Percentiles rank a stretch among this genome's conserved stretches.
These are phyloP conservation scores for Aradus depressus DNA, from an alignment of 2,888 invertebrate species.

Conservation along the genomic window DNA sequence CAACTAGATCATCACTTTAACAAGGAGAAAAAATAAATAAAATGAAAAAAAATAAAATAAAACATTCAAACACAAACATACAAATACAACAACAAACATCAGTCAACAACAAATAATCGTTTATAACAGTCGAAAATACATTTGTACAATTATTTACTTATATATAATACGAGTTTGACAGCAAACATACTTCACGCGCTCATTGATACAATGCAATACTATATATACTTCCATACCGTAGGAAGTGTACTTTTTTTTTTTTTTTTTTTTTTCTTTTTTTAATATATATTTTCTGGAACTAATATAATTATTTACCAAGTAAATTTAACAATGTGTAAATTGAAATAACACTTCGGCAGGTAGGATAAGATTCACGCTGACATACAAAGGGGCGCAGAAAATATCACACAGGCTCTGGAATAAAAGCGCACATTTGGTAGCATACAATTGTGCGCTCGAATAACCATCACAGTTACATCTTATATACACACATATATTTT, in stretches of 20 bases:
- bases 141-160: too few relatives aligned
- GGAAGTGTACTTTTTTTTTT: slow-evolving; percentile 30
- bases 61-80: slow-evolving; percentile 16
- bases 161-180: slow-evolving; percentile 24
- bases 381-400: slow-evolving; percentile 32
- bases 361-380: slow-evolving; percentile 30
- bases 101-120: slow-evolving; percentile 27
- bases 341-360: slow-evolving; percentile 33
- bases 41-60: too few relatives aligned
- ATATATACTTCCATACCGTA: slow-evolving; percentile 33
- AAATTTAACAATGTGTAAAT: slow-evolving; percentile 17
- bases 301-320: slow-evolving; percentile 20
- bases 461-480: slow-evolving; percentile 18
- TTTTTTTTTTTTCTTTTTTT: too few relatives aligned
- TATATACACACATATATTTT: slow-evolving; percentile 7
- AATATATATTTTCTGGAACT: slow-evolving; percentile 8
- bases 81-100: slow-evolving; percentile 22
- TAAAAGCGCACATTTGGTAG: slow-evolving; percentile 13
- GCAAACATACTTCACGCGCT: slow-evolving; percentile 29
- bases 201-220: slow-evolving; percentile 34
- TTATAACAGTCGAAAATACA: slow-evolving; percentile 28
- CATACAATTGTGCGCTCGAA: slow-evolving; percentile 17
- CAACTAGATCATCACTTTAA: too few relatives aligned
- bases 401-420: slow-evolving; percentile 32
- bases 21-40: neutral